Percentiles rank a stretch among this genome's conserved stretches.
These are phyloP conservation scores for Bombyx mori DNA, from an alignment of 1,140 invertebrate species.

Conservation along the genomic window DNA sequence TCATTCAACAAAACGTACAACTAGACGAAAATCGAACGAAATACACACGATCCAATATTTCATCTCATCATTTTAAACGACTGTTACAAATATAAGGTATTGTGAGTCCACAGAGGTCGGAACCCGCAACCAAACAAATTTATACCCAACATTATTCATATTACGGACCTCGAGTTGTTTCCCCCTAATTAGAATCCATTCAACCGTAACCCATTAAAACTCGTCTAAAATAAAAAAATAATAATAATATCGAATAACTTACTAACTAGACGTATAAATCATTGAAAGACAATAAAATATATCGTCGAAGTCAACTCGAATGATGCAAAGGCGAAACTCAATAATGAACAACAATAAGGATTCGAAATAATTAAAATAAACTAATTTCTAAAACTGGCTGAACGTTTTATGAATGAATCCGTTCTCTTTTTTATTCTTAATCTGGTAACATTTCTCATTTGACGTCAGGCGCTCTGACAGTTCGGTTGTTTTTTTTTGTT, in stretches of 20 bases:
- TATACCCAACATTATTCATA: constrained; percentile 66
- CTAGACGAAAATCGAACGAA: too few relatives aligned
- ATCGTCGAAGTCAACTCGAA: constrained; percentile 45
- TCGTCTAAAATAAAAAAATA: constrained; percentile 63
- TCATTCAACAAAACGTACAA: too few relatives aligned
- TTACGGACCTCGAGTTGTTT: constrained; percentile 45
- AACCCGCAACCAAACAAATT: constrained; percentile 54
- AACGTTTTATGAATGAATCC: constrained; percentile 57
- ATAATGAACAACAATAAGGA: constrained; percentile 65
- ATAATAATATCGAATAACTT: constrained; percentile 53
- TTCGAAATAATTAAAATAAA: constrained; percentile 67
- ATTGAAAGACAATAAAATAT: constrained; percentile 68
- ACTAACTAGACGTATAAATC: constrained; percentile 70
- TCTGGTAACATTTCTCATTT: constrained; percentile 64
- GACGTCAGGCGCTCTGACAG: constrained; percentile 56
- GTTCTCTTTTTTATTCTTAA: constrained; percentile 37
- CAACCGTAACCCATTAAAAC: constrained; percentile 65
- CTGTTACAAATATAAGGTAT: constrained; percentile 47
- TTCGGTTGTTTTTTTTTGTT: constrained; percentile 44
- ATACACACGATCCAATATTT: constrained; percentile 10
- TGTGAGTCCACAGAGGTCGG: constrained; percentile 41
- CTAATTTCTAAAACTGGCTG: constrained; percentile 61
- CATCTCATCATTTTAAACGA: constrained; percentile 44
- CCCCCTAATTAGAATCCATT: constrained; percentile 69
- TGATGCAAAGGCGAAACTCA: constrained; percentile 22